Conservation (phyloP, 2,888 invertebrate species). For the Cheilosia soror region DNA sequence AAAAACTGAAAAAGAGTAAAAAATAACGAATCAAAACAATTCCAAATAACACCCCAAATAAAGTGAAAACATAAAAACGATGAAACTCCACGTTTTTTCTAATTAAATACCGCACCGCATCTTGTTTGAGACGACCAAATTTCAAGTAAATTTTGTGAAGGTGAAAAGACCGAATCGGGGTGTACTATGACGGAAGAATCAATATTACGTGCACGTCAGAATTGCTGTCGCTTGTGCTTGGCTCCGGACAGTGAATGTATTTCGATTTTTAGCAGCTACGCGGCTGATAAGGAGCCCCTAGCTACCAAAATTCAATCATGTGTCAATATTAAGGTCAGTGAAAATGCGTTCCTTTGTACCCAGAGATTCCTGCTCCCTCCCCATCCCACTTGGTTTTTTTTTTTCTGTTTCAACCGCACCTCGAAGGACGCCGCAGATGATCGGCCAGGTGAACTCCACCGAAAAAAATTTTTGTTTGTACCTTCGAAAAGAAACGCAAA, state of each 20-base stretch:
- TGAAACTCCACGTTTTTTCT: conserved; percentile 49
- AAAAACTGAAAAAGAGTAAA: conserved; percentile 15
- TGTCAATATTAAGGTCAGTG: conserved; percentile 84
- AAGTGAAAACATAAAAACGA: conserved; percentile 27
- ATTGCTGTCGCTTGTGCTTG: conserved; percentile 83
- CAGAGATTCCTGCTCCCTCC: conserved; percentile 33
- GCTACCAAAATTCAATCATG: conserved; percentile 83
- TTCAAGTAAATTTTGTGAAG: conserved; percentile 31
- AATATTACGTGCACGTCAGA: conserved; percentile 80
- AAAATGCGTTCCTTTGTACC: conserved; percentile 33
- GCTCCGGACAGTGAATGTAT: conserved; percentile 84
- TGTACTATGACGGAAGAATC: conserved; percentile 76
- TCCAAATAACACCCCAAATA: conserved; percentile 54
- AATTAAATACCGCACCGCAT: conserved; percentile 16
- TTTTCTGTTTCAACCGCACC: conserved; percentile 47
- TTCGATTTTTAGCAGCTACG: conserved; percentile 83
- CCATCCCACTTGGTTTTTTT: conserved; percentile 6
- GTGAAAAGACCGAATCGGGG: conserved; percentile 51
- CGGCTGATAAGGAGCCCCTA: conserved; percentile 84
- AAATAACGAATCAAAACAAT: conserved; percentile 67
- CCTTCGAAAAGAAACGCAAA: conserved; percentile 34
- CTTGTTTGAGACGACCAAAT: conserved; percentile 22
- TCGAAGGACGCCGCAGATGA: conserved; percentile 70
- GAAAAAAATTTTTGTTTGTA: conserved; percentile 30
- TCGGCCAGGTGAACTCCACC: conserved; percentile 65